Conservation (phyloP, 2,888 invertebrate species). For the Macropis europaea region DNA sequence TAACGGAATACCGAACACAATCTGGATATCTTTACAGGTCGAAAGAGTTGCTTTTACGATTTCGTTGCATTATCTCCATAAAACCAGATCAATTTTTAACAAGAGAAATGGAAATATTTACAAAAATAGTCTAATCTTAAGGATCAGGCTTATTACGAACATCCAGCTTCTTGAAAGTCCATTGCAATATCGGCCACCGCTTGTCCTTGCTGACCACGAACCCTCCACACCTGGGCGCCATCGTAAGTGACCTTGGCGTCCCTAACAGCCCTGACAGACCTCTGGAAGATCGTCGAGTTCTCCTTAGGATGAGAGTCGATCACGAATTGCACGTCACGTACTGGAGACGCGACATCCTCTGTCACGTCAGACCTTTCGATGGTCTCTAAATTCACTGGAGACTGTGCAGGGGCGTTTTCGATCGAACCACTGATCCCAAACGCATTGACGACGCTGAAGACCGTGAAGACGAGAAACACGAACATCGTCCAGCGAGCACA, state of each 20-base stretch:
- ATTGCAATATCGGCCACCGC: constrained; percentile 73
- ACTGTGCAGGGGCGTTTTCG: constrained; percentile 53
- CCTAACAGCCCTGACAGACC: constrained; percentile 63
- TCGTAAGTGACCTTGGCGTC: constrained; percentile 83
- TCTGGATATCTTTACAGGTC: too few relatives aligned
- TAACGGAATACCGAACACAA: too few relatives aligned
- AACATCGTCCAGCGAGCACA: constrained; percentile 11
- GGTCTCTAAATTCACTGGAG: constrained; percentile 32
- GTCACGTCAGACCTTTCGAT: too few relatives aligned
- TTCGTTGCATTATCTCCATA: too few relatives aligned
- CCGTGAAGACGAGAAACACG: constrained; percentile 29
- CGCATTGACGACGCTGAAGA: constrained; percentile 30
- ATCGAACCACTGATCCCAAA: constrained; percentile 35
- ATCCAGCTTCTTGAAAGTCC: constrained; percentile 82
- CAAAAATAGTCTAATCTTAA: too few relatives aligned
- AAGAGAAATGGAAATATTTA: too few relatives aligned
- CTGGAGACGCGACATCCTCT: too few relatives aligned
- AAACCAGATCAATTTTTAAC: too few relatives aligned
- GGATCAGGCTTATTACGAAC: constrained; percentile 73
- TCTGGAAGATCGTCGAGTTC: constrained; percentile 25
- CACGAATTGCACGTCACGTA: constrained; percentile 38
- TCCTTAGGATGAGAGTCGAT: constrained; percentile 35
- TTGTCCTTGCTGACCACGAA: constrained; percentile 81
- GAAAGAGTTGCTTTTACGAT: too few relatives aligned
- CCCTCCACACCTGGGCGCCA: constrained; percentile 90